Conservation (phyloP, 2,797 vertebrate species). For the Emydoidea blandingii region DNA sequence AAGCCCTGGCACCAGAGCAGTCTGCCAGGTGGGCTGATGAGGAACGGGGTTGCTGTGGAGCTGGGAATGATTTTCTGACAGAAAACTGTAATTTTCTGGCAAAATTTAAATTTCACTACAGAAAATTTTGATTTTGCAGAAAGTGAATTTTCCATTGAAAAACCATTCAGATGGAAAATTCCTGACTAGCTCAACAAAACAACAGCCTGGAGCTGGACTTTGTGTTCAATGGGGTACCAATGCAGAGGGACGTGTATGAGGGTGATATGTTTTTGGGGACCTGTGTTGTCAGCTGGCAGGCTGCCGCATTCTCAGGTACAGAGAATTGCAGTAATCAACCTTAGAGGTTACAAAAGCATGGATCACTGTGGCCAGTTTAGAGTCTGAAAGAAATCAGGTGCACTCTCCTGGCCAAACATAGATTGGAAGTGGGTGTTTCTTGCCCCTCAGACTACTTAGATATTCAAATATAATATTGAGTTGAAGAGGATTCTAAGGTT, state of each 20-base stretch:
- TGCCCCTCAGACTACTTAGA: slow-evolving; percentile 6
- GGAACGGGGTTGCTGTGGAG: not conserved
- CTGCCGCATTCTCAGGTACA: not conserved
- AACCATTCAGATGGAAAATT: not conserved
- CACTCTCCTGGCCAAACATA: slow-evolving; percentile 22
- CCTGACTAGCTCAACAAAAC: not conserved
- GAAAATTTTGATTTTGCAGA: not conserved
- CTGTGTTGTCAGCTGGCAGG: not conserved
- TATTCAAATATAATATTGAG: not conserved
- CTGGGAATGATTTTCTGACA: not conserved
- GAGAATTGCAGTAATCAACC: slow-evolving; percentile 17
- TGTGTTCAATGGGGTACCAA: not conserved
- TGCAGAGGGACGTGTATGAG: not conserved
- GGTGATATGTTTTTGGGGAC: not conserved
- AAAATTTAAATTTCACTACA: not conserved
- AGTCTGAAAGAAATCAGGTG: not conserved
- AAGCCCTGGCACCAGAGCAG: not conserved
- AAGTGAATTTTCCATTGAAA: not conserved
- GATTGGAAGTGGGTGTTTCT: not conserved
- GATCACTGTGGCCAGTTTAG: not conserved
- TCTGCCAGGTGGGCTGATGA: not conserved
- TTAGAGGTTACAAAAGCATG: not conserved
- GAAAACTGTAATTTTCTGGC: not conserved
- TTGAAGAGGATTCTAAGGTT: slow-evolving; percentile 9
- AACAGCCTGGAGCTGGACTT: not conserved